These are phyloP conservation scores for Lycia hirtaria DNA, from an alignment of 2,888 invertebrate genomes.

Conservation along the genomic window DNA sequence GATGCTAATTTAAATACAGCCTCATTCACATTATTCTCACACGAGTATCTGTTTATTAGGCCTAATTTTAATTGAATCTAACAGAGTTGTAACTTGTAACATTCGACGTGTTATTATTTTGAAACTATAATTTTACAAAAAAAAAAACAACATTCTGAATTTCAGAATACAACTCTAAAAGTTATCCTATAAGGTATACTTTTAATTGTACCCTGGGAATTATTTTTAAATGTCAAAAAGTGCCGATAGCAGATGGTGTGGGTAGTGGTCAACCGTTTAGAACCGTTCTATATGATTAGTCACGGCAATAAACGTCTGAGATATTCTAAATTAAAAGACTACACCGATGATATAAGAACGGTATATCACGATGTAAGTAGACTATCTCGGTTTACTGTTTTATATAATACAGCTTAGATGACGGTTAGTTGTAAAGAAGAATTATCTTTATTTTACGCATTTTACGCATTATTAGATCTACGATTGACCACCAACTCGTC, in stretches of 20 bases:
- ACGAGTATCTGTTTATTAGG: conserved; percentile 7
- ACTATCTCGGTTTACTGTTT: conserved; percentile 21
- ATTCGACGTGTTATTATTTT: conserved; percentile 18
- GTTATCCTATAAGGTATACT: conserved; percentile 27
- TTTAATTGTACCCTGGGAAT: conserved; percentile 32
- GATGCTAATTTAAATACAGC: conserved; percentile 4
- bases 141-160: conserved; percentile 6
- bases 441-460: too few species aligned
- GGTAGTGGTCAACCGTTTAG: conserved; percentile 67
- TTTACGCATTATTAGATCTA: too few species aligned
- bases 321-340: conserved; percentile 68
- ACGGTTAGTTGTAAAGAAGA: too few species aligned
- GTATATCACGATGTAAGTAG: conserved; percentile 41
- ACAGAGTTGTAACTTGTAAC: conserved; percentile 19
- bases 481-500: too few species aligned
- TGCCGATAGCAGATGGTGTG: conserved; percentile 69
- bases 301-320: conserved; percentile 74
- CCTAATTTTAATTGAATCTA: conserved; percentile 24
- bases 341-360: conserved; percentile 60
- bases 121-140: conserved; percentile 12
- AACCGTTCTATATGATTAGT: conserved; percentile 75
- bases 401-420: not conserved
- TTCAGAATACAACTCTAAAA: conserved; percentile 33
- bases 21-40: conserved; percentile 6
- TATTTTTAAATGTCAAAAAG: conserved; percentile 64